phyloP scores from a whole-genome alignment of 2,113 vertebrate genomes.

The Candoia aspera region DNA sequence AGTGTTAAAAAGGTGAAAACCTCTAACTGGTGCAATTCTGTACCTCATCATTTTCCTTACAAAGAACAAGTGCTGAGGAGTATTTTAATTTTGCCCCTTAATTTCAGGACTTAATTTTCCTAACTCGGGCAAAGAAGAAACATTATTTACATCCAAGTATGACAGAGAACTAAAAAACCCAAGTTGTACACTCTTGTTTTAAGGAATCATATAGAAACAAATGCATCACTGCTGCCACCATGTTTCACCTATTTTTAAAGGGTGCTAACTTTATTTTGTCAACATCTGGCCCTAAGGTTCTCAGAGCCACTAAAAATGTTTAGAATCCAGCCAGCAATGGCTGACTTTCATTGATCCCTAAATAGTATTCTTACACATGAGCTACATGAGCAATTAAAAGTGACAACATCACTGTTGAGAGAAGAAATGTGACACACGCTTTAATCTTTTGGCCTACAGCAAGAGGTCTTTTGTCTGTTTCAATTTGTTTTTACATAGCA shows the following conservation, averaged over 20 bases:
- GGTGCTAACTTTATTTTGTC: background rate
- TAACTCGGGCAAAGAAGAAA: background rate
- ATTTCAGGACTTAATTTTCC: background rate
- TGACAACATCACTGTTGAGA: constrained; percentile 5
- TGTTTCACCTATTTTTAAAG: background rate
- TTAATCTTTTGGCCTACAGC: background rate
- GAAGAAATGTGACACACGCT: background rate
- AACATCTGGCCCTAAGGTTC: background rate
- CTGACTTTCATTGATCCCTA: background rate
- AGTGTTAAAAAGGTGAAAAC: background rate
- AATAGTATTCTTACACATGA: background rate
- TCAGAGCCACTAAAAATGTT: background rate
- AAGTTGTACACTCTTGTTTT: background rate
- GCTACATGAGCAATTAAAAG: background rate
- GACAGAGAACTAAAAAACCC: background rate
- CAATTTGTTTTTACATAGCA: constrained; percentile 2
- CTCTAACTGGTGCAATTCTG: background rate
- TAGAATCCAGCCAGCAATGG: background rate
- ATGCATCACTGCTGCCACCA: too few relatives aligned
- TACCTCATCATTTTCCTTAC: background rate
- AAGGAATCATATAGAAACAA: background rate
- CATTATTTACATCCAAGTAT: background rate
- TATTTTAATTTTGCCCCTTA: background rate
- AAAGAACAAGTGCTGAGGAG: background rate
- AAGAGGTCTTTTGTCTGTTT: constrained; percentile 11